These are phyloP conservation scores for Neosilurus mollespiculum DNA, from an alignment of 2,797 vertebrate genomes.

Conservation along the genomic window DNA sequence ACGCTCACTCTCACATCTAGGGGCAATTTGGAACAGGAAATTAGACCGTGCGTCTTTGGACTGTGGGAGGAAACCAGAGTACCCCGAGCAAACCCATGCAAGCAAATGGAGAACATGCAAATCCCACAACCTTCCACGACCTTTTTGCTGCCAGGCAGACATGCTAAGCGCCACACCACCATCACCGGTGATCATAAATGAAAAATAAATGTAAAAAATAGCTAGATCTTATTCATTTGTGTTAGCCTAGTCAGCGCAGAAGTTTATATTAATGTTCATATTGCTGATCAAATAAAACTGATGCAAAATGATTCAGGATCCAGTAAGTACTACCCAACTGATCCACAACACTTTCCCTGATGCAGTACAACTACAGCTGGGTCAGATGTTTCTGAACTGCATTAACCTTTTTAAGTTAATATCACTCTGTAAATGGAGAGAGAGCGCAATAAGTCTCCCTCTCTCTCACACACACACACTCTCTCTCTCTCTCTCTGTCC, in stretches of 20 bases:
- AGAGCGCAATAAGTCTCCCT: neutral
- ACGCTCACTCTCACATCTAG: no score
- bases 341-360: neutral
- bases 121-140: no score
- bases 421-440: neutral
- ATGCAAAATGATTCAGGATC: neutral
- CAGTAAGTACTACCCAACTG: neutral
- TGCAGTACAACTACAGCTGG: no score
- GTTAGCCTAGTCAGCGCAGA: neutral
- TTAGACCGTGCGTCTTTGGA: no score
- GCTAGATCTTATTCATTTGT: neutral
- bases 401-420: neutral
- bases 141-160: no score
- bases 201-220: neutral
- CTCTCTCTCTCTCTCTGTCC: constrained; percentile 84
- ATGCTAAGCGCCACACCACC: no score
- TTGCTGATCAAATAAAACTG: neutral
- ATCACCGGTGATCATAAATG: neutral
- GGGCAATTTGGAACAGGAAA: no score
- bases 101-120: no score
- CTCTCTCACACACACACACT: constrained; percentile 14
- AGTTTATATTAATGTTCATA: neutral
- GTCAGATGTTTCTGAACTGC: neutral
- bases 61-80: no score
- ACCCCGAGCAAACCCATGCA: no score